Evolutionary conservation across 2,797 vertebrate genomes (phyloP).

Genomic region (Diglossa cyanea): DNA sequence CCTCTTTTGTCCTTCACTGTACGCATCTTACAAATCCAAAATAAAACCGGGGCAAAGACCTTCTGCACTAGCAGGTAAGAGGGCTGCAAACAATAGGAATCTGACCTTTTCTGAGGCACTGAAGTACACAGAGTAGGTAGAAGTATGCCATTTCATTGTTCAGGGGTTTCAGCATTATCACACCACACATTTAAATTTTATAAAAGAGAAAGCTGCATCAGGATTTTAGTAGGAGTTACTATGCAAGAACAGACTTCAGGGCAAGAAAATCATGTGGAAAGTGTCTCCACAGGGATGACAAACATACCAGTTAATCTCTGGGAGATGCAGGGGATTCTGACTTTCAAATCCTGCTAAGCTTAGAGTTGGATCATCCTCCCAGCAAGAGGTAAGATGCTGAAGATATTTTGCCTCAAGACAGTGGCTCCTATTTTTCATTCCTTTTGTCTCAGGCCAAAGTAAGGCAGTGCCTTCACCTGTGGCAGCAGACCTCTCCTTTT

Average conservation of each 20-base stretch:
- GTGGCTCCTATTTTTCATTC: neutral
- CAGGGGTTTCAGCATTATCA: neutral
- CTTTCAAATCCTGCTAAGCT: conserved; percentile 7
- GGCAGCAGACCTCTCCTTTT: neutral
- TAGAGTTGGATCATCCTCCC: neutral
- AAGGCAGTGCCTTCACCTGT: neutral
- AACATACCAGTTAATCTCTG: conserved; percentile 15
- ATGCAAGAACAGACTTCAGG: neutral
- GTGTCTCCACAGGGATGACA: neutral
- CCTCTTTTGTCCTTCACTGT: neutral
- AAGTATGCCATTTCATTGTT: neutral
- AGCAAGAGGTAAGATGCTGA: neutral
- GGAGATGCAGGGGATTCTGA: neutral
- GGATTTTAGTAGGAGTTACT: conserved; percentile 1
- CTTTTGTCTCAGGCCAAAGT: neutral
- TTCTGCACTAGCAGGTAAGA: neutral
- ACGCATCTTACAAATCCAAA: neutral
- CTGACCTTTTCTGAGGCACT: neutral
- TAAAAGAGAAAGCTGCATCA: neutral
- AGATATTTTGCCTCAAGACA: conserved; percentile 32
- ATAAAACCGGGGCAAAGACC: neutral
- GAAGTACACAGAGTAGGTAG: neutral
- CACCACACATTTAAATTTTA: neutral
- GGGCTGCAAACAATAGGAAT: neutral
- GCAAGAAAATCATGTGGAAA: conserved; percentile 25